These are phyloP conservation scores for Microcebus lehilahytsara DNA, from an alignment of 2,113 vertebrate species.

Conservation along the genomic window DNA sequence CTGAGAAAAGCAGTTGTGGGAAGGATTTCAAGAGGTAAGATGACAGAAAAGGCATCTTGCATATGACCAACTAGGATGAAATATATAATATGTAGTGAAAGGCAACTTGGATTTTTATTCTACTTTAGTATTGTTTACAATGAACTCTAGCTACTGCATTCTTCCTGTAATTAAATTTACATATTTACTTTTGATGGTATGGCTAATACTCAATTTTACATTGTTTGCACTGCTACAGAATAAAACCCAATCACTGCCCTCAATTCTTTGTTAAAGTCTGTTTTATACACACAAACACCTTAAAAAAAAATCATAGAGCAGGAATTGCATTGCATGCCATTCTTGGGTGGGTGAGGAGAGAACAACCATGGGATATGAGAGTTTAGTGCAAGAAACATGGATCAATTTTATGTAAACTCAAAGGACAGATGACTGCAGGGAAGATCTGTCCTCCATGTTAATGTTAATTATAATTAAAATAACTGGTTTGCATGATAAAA, in stretches of 20 bases:
- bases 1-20: neutral
- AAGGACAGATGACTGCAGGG: neutral
- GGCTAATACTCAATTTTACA: constrained; percentile 6
- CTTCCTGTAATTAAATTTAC: neutral
- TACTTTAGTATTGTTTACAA: neutral
- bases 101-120: neutral
- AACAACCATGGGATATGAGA: neutral
- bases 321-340: too few species aligned
- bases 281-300: neutral
- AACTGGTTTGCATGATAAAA: neutral
- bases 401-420: neutral
- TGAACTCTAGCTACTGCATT: neutral
- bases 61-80: rapidly evolving
- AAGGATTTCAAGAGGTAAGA: neutral
- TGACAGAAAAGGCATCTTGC: neutral
- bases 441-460: neutral
- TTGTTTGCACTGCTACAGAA: constrained; percentile 11
- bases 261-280: neutral
- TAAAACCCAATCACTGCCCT: constrained; percentile 7
- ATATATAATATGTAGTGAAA: neutral
- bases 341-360: neutral
- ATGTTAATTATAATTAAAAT: neutral
- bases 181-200: constrained; percentile 37
- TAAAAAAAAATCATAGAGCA: neutral
- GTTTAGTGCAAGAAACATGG: neutral